Evolutionary conservation across 2,888 invertebrate species (phyloP).

Genomic region (Dugesia japonica): DNA sequence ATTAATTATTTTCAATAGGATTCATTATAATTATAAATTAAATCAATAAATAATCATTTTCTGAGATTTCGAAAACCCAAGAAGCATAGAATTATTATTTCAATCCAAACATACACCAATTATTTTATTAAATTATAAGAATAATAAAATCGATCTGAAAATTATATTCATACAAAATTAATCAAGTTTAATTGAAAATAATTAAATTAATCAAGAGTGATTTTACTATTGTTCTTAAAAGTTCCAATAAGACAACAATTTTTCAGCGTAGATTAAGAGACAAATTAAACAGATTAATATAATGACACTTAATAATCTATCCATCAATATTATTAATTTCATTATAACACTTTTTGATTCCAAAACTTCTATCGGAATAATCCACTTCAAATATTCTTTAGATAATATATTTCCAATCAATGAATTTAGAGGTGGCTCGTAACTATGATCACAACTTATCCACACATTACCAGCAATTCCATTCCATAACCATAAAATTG

Average conservation of each 20-base stretch:
- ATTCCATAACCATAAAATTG: background rate
- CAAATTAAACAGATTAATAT: background rate
- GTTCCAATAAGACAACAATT: background rate
- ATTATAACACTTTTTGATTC: background rate
- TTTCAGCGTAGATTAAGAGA: background rate
- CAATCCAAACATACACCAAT: too few species aligned
- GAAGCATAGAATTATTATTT: too few species aligned
- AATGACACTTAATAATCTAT: background rate
- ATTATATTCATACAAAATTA: too few species aligned
- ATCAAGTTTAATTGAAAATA: too few species aligned
- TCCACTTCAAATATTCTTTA: background rate
- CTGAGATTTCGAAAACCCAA: too few species aligned
- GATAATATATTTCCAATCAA: background rate
- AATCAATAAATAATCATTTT: too few species aligned
- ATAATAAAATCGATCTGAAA: too few species aligned
- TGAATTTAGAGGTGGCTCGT: background rate
- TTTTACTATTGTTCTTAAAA: too few species aligned
- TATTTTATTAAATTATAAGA: too few species aligned
- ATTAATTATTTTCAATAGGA: too few species aligned
- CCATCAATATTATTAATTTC: background rate
- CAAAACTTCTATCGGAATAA: background rate
- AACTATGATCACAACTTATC: background rate
- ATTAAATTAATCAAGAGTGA: too few species aligned
- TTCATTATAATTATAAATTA: too few species aligned
- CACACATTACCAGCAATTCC: background rate